These are phyloP conservation scores for Ceryle rudis DNA, from an alignment of 2,797 vertebrate genomes.

Conservation along the genomic window DNA sequence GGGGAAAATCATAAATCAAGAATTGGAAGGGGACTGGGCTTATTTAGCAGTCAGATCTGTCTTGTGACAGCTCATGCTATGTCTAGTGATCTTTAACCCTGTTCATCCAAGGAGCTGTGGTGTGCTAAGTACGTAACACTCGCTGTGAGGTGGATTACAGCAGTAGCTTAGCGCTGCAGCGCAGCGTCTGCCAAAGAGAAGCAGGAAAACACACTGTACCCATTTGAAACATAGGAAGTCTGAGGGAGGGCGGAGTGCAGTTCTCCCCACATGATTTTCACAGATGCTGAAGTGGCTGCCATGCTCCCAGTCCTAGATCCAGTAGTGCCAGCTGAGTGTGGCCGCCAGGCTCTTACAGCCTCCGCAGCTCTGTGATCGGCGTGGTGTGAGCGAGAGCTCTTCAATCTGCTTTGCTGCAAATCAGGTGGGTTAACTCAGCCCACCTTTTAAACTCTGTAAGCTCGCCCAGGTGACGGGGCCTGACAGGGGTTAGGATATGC, in stretches of 20 bases:
- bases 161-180: neutral
- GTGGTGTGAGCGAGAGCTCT: neutral
- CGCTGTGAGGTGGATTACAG: neutral
- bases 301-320: rapidly evolving
- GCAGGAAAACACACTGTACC: neutral
- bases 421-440: neutral
- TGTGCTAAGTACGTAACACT: neutral
- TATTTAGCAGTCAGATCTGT: neutral
- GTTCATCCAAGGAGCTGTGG: neutral
- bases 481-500: rapidly evolving
- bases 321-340: neutral
- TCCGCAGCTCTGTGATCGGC: neutral
- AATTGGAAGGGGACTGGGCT: neutral
- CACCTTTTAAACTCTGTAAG: neutral
- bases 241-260: neutral
- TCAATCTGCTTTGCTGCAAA: neutral
- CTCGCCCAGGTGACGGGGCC: neutral
- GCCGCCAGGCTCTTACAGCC: neutral
- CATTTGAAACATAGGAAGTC: neutral
- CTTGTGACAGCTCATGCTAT: neutral
- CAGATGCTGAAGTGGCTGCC: neutral
- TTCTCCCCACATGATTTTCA: neutral
- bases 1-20: neutral
- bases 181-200: neutral
- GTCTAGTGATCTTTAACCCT: neutral